These are phyloP conservation scores for Zaprionus taronus DNA, from an alignment of 1,140 invertebrate species.

Conservation along the genomic window DNA sequence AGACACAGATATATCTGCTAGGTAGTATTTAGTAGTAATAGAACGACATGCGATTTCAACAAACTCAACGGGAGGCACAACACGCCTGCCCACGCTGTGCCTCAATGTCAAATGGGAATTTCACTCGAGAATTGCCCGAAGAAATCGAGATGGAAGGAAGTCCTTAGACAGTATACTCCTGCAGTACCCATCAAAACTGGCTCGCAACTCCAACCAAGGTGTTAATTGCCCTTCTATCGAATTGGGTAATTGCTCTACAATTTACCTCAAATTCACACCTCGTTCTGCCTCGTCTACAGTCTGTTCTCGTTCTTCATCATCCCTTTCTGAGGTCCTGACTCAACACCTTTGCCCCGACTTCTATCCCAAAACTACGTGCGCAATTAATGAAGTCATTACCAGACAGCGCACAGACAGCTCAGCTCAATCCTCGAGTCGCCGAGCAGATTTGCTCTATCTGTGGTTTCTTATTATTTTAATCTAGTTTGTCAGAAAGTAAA, in stretches of 20 bases:
- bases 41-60: constrained; percentile 62
- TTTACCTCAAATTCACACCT: constrained; percentile 80
- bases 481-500: constrained; percentile 70
- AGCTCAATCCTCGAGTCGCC: constrained; percentile 45
- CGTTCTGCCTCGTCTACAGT: not conserved
- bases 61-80: constrained; percentile 62
- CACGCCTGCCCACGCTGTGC: constrained; percentile 51
- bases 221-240: constrained; percentile 74
- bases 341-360: constrained; percentile 12
- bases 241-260: constrained; percentile 62
- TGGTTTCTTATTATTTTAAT: constrained; percentile 68
- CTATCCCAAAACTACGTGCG: constrained; percentile 41
- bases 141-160: constrained; percentile 6
- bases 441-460: constrained; percentile 10
- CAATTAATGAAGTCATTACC: constrained; percentile 65
- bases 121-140: constrained; percentile 29
- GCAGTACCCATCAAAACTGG: constrained; percentile 15
- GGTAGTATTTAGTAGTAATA: not conserved
- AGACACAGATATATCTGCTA: constrained; percentile 17
- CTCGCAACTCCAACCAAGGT: constrained; percentile 67
- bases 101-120: constrained; percentile 34
- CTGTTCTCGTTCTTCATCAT: not conserved
- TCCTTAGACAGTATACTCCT: not conserved
- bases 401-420: constrained; percentile 51
- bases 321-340: not conserved